Conservation (phyloP, 2,888 invertebrate species). For the Anorthoa munda region DNA sequence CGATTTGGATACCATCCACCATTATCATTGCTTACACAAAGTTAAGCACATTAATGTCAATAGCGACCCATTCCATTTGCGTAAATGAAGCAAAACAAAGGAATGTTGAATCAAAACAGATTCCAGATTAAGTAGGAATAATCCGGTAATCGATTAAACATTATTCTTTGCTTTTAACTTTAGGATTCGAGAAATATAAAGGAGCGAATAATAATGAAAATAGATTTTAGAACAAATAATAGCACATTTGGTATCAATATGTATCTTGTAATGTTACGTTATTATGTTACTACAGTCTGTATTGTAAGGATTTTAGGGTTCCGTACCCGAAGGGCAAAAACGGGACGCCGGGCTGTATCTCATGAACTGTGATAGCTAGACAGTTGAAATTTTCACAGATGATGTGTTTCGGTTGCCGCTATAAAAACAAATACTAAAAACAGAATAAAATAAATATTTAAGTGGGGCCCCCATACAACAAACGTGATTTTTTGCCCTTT, state of each 20-base stretch:
- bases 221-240: not conserved
- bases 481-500: too few relatives aligned
- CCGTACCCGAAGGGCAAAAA: too few relatives aligned
- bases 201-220: not conserved
- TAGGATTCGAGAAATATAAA: not conserved
- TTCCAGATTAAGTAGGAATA: slow-evolving; percentile 32
- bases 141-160: slow-evolving; percentile 15
- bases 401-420: too few relatives aligned
- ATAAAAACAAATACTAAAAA: too few relatives aligned
- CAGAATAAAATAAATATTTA: too few relatives aligned
- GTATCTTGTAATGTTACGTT: not conserved
- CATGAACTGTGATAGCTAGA: too few relatives aligned
- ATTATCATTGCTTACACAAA: slow-evolving; percentile 3
- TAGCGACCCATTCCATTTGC: slow-evolving; percentile 9
- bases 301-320: too few relatives aligned
- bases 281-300: not conserved
- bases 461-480: too few relatives aligned
- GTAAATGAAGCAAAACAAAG: slow-evolving; percentile 41
- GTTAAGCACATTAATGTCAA: slow-evolving; percentile 24
- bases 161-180: slow-evolving; percentile 25
- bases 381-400: too few relatives aligned
- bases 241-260: not conserved
- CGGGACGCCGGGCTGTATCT: too few relatives aligned
- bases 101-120: slow-evolving; percentile 28
- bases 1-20: not conserved